phyloP scores from a whole-genome alignment of 2,797 vertebrate species.

The Chloroceryle amazona region DNA sequence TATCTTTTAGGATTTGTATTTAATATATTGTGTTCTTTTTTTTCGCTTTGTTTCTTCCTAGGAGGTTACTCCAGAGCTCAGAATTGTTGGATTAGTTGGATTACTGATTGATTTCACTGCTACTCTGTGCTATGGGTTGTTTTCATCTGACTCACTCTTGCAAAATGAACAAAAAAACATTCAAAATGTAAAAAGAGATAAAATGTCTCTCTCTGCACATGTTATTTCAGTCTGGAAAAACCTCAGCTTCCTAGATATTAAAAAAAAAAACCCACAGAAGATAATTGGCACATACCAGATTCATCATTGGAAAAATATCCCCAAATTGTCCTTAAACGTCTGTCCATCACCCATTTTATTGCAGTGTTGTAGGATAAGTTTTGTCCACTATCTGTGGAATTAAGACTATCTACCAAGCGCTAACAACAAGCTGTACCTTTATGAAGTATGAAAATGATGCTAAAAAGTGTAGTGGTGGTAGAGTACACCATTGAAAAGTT shows the following conservation, averaged over 20 bases:
- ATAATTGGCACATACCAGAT: background rate
- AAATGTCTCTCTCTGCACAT: background rate
- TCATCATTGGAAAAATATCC: background rate
- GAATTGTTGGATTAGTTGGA: conserved; percentile 6
- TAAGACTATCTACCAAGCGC: background rate
- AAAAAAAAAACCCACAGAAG: background rate
- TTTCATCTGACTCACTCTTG: background rate
- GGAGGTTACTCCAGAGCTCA: conserved; percentile 8
- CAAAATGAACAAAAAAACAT: background rate
- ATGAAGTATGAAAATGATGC: background rate
- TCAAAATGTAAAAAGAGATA: background rate
- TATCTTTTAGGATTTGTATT: conserved; percentile 61
- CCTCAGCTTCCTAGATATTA: background rate
- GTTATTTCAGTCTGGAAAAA: background rate
- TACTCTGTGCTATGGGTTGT: background rate
- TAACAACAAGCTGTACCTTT: background rate
- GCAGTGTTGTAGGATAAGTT: background rate
- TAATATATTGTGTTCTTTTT: conserved; percentile 33
- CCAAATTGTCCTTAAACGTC: background rate
- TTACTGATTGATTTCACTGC: conserved; percentile 53
- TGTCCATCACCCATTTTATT: background rate
- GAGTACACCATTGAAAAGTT: background rate
- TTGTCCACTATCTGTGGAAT: background rate
- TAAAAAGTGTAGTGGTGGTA: background rate
- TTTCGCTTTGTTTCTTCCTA: background rate